Base-by-base conservation (phyloP, 2,888 invertebrate genomes). In the Microctonus aethiopoides region DNA sequence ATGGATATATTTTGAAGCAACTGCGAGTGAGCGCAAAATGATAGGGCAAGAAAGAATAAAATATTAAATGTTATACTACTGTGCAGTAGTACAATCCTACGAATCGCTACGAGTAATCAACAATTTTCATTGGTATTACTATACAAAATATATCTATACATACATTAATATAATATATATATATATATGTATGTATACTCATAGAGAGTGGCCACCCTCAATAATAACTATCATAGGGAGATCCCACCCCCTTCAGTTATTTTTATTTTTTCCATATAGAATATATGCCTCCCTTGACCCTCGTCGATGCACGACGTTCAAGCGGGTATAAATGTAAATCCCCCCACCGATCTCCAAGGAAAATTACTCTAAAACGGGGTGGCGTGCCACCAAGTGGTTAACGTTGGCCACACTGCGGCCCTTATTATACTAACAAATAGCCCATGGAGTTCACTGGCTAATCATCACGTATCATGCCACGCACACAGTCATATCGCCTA, bases 361-460 rank as follows among this genome's bases (percentile, higher is more conserved):
- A 85, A 86, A 86, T 86, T 86, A 86, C 83, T 82, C 77, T 84
- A 84, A 84, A 86, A 82, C 84, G 84, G 81, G 77, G 78, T 86
- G 83, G 86, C 86, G 86, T 86, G 86, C 81, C 80, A 81, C 75
- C 83, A 74, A 83, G 85, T 80, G 85, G 85, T 86, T 85, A 46
- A 84, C 80, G 82, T 81, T 82, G 79, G 83, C 84, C 84, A 83
- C 83, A 82, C 84, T 83, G 73, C 78, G 77, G 80, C 76, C 81
- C 86, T 86, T 84, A 86, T 86, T 86, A 86, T 85, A 86, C 86
- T 86, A 86, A 86, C 86, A 86, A 86, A 86, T 86, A 84, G 85
- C 84, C 84, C 83, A 80, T 80, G 80, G 82, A 85, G 84, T 81
- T 82, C 81, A 75, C 73, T 78, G 82, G 78, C 85, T 85, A 86